Evolutionary conservation across 2,888 invertebrate genomes (phyloP).

Genomic region (Hesperia comma): DNA sequence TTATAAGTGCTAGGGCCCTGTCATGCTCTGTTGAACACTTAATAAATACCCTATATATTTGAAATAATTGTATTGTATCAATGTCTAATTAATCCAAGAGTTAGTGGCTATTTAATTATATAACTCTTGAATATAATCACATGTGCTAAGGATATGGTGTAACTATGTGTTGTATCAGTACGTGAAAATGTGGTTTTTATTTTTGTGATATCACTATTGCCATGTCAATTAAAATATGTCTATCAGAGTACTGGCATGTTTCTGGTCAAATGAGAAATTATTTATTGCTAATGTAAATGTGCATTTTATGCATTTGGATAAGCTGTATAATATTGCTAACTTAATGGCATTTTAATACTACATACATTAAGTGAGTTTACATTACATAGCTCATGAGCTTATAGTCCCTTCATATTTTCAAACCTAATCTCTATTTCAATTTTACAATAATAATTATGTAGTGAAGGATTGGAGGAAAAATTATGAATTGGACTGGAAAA

Average conservation of each 20-base stretch:
- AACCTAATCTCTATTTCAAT: conserved; percentile 78
- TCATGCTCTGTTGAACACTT: conserved; percentile 7
- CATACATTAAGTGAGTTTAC: conserved; percentile 46
- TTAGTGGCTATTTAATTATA: conserved; percentile 20
- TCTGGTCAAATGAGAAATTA: conserved; percentile 78
- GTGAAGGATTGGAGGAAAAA: conserved; percentile 66
- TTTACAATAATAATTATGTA: conserved; percentile 63
- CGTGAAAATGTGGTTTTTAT: conserved; percentile 17
- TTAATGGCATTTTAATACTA: conserved; percentile 46
- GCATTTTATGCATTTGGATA: conserved; percentile 72
- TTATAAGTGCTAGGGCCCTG: conserved; percentile 39
- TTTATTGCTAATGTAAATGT: conserved; percentile 77
- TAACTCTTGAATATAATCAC: conserved; percentile 28
- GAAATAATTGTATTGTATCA: conserved; percentile 12
- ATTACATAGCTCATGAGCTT: conserved; percentile 58
- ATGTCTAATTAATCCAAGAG: conserved; percentile 17
- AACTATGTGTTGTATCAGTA: conserved; percentile 31
- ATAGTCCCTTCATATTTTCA: conserved; percentile 62
- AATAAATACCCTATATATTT: background rate
- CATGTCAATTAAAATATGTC: conserved; percentile 82
- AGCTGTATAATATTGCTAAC: conserved; percentile 57
- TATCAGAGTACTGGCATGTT: conserved; percentile 73
- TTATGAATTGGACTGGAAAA: conserved; percentile 40
- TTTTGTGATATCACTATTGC: conserved; percentile 75
- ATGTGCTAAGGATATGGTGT: conserved; percentile 32